Evolutionary conservation across 2,797 vertebrate species (phyloP), one percentile per base, ranked within the genome.

Genomic region (Notoglanidium macrostoma): DNA sequence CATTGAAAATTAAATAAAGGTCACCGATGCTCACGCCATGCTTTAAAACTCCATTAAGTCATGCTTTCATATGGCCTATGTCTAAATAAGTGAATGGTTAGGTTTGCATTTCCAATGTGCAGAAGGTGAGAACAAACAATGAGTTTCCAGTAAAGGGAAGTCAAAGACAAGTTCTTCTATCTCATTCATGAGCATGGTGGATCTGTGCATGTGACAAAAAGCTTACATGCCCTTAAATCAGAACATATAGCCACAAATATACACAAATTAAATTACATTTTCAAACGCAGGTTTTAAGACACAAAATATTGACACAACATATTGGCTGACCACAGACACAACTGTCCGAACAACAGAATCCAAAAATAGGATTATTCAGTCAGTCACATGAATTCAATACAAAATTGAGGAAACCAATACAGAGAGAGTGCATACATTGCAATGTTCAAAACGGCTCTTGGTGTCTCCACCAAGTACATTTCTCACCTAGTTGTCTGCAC

Each of bases 141-240:
- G 4, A 5, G 19, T 93, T 95, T 51, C 92, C 89, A 86, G 92
- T 93, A 94, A 94, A 86, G 70, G 77, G 88, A 94, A 92, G 29
- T 68, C 1, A 35, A 94, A 95, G 92, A 95, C 94, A 93, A 92
- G 90, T 88, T 92, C 87, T 92, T 91, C 21, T 72, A 72, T 72
- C 19, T 72, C 90, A 86, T 90, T 82, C 89, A 87, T 95, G 95
- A 70, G 32, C 35, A 44, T 70, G 68, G 9, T 70, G 83, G 94
- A 95, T 96, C 94, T 92, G 90, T 93, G 93, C 93, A 88, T 93
- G 87, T n/a, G 72, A 74, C 44, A 15, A n/a, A n/a, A 86, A 57
- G 12, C 29, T 59, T 65, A 19, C 70, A 40, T 40, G 82, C 65
- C 14, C 85, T 55, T 86, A 84, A 84, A 80, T 63, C 44, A 57